These are phyloP conservation scores for Erythrolamprus reginae DNA, from an alignment of 2,113 vertebrate genomes.

Conservation along the genomic window DNA sequence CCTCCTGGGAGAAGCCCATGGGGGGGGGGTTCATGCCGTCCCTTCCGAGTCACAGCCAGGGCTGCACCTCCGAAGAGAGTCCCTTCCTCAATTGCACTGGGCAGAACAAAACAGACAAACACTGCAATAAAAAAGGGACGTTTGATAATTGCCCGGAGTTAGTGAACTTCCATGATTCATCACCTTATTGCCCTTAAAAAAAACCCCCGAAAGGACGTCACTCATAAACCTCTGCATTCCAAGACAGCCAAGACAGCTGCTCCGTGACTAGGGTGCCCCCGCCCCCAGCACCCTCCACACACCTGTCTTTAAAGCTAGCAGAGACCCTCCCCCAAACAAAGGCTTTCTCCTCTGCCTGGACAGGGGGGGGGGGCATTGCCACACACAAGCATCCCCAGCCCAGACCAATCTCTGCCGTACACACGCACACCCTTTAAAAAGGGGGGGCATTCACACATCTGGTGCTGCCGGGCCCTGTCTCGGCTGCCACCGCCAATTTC, in stretches of 20 bases:
- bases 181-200: background rate
- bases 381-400: background rate
- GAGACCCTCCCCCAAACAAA: background rate
- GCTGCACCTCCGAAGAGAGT: background rate
- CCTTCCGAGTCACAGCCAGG: background rate
- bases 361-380: too few species aligned
- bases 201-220: background rate
- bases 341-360: too few species aligned
- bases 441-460: background rate
- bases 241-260: background rate
- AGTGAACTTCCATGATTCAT: background rate
- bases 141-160: background rate
- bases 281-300: background rate
- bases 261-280: background rate
- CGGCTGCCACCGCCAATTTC: rapidly evolving
- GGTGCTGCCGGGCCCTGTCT: too few species aligned
- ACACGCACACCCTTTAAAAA: background rate
- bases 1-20: background rate
- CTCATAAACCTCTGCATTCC: background rate
- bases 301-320: background rate
- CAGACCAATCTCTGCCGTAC: background rate
- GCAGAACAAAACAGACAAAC: background rate
- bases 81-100: background rate
- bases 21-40: too few species aligned
- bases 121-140: background rate